A percentile compares a stretch with the other conserved stretches of the same genome.
phyloP scores from a whole-genome alignment of 2,888 invertebrate genomes.

The Omphaloscelis lunosa region DNA sequence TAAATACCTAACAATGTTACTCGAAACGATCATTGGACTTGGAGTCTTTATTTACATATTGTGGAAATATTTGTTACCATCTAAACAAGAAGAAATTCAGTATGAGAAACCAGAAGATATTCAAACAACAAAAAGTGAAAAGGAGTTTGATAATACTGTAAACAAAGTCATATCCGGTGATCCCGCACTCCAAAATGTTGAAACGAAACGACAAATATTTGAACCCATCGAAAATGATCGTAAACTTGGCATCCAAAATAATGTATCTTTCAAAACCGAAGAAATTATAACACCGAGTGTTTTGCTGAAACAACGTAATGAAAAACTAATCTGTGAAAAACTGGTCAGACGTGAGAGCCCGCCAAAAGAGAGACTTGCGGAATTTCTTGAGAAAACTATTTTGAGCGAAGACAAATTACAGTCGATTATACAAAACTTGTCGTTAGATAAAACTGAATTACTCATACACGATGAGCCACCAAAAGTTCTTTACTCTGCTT shows the following conservation, averaged over 20 bases:
- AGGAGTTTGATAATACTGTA: constrained; percentile 12
- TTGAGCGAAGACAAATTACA: constrained; percentile 87
- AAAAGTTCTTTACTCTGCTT: constrained; percentile 61
- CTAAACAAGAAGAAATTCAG: constrained; percentile 62
- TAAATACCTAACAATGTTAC: constrained; percentile 82
- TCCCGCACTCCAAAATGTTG: constrained; percentile 20
- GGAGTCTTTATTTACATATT: constrained; percentile 80
- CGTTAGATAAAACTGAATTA: constrained; percentile 79
- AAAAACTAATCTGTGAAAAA: constrained; percentile 69
- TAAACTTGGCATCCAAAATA: constrained; percentile 26
- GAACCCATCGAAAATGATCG: constrained; percentile 30
- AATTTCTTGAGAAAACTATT: constrained; percentile 87
- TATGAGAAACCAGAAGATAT: constrained; percentile 47
- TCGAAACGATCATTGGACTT: constrained; percentile 83
- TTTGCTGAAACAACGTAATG: constrained; percentile 73
- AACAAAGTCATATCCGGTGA: constrained; percentile 29
- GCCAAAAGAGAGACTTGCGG: constrained; percentile 85
- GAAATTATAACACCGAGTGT: constrained; percentile 70
- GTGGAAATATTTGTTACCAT: constrained; percentile 81
- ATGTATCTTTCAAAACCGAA: constrained; percentile 46
- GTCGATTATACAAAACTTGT: constrained; percentile 86
- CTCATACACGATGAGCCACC: constrained; percentile 67
- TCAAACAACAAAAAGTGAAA: constrained; percentile 34
- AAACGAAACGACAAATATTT: constrained; percentile 40
- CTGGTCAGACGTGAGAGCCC: constrained; percentile 82